Base-by-base conservation (phyloP, 1,140 invertebrate genomes). In the Apis dorsata region DNA sequence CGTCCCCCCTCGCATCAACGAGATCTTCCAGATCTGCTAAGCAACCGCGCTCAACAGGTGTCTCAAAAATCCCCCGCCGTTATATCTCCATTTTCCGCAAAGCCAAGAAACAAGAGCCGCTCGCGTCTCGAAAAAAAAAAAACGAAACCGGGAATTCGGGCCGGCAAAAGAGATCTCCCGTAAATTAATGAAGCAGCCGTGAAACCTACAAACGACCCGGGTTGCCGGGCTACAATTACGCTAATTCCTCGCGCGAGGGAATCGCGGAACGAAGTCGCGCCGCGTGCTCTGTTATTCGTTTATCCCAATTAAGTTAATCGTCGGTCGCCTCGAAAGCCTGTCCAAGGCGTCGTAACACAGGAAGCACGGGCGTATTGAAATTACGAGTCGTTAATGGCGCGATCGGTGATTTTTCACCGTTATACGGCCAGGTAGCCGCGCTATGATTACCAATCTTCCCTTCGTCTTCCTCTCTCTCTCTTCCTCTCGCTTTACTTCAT, bases 291-390 rank as follows among this genome's bases (percentile, higher is more conserved):
- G 85, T 84, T 87, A 85, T 82, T 87, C 86, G 83, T 88, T 88
- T 87, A 88, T 75, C 71, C 75, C 81, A 85, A 88, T 88, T 88
- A 88, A 88, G 78, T 87, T 88, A 85, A 88, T 85, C 83, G 83
- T 72, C 57, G 71, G 34, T 34, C 57, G 66, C 34, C 34, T 44
- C 76, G 83, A 53, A 19, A n/a, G 62, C 65, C 62, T 60, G 86
- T 75, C 74, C 59, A 57, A 28, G 65, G 34, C 73, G 55, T 59
- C 72, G 86, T 85, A 87, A 87, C 79, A 85, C 86, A 65, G 86
- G 86, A 88, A 88, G 86, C 86, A 81, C 21, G 21, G 62, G 76
- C 28, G 66, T 71, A 87, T 88, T 87, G 84, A 87, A 88, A 88
- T 88, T 79, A 88, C 66, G 83, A 5, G 79, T 87, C 86, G 87